These are phyloP conservation scores for Phalacrocorax aristotelis DNA, from an alignment of 2,113 vertebrate species.

Conservation along the genomic window DNA sequence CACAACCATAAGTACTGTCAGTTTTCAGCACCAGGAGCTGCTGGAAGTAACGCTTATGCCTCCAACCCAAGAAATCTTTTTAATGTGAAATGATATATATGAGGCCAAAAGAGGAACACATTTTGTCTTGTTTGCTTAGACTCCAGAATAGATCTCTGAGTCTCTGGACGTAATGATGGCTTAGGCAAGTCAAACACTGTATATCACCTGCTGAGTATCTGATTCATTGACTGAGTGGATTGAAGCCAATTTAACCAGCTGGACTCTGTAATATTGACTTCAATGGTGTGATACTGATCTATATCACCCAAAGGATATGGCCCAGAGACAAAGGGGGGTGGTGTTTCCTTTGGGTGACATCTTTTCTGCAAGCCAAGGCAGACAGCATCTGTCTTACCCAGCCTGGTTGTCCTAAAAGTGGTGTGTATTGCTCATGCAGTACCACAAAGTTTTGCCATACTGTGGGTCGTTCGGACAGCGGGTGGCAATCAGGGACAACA, in stretches of 20 bases:
- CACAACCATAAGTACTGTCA: constrained; percentile 44
- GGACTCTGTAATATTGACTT: constrained; percentile 38
- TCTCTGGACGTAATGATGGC: constrained; percentile 25
- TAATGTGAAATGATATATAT: neutral
- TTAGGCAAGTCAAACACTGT: constrained; percentile 38
- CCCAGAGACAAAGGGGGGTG: neutral
- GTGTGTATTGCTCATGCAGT: rapidly evolving
- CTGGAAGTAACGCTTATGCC: constrained; percentile 9
- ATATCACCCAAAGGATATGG: neutral
- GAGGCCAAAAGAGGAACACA: neutral
- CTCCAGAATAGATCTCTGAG: neutral
- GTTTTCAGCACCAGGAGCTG: constrained; percentile 14
- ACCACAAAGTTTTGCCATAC: neutral
- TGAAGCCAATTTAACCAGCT: constrained; percentile 53
- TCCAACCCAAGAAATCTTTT: neutral
- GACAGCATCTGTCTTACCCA: neutral
- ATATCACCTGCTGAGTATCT: constrained; percentile 47
- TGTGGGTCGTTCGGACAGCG: neutral
- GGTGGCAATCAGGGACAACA: neutral
- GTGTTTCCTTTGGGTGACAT: neutral
- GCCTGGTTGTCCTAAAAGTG: neutral
- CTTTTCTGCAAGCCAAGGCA: neutral
- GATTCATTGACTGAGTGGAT: constrained; percentile 38
- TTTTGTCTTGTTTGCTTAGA: constrained; percentile 46
- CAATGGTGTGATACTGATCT: neutral